Base-by-base conservation (phyloP, 2,113 vertebrate species). In the Pteruthius melanotis region DNA sequence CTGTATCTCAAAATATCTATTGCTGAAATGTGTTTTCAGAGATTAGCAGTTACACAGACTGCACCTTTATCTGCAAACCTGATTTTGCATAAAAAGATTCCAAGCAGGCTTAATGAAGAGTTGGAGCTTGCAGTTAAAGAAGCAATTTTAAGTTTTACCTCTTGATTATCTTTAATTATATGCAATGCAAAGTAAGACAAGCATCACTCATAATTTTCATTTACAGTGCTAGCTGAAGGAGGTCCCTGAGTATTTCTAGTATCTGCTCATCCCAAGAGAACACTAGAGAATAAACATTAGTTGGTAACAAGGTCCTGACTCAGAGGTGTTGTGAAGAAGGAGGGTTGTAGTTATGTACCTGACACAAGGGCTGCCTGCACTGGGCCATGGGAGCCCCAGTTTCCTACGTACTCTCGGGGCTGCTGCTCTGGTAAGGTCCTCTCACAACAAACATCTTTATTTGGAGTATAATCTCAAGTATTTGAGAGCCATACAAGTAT, bases 101-200 rank as follows among this genome's bases (percentile, higher is more conserved):
- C 63, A 89, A 11, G 12, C 30, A n/a, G 50, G 24, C 13, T 80
- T 81, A 89, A 77, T 65, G 59, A 88, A 85, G 76, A 74, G 33
- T 56, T 83, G 44, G 14, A 64, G 15, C 53, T 65, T 80, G 16
- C 45, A 53, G 57, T 90, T 87, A 78, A 86, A 81, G 89, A 68
- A 81, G 42, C n/a, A 93, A 53, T 15, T 87, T 54, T 11, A 60
- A 17, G 24, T 87, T 84, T 91, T 44, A 70, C 30, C 42, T 90
- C 60, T 86, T 83, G 50, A 63, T 80, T 79, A 70, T 31, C 15
- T 85, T 91, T 93, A 69, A 85, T 92, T 75, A 89, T 19, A 31
- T 44, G 28, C 40, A 82, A 31, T 44, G 5, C 27, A 69, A 82
- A 20, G 37, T 72, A 79, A 90, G 89, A 76, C 70, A 77, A 85